Evolutionary conservation across 2,113 vertebrate species (phyloP).

Genomic region (Notarius quadriscutis): DNA sequence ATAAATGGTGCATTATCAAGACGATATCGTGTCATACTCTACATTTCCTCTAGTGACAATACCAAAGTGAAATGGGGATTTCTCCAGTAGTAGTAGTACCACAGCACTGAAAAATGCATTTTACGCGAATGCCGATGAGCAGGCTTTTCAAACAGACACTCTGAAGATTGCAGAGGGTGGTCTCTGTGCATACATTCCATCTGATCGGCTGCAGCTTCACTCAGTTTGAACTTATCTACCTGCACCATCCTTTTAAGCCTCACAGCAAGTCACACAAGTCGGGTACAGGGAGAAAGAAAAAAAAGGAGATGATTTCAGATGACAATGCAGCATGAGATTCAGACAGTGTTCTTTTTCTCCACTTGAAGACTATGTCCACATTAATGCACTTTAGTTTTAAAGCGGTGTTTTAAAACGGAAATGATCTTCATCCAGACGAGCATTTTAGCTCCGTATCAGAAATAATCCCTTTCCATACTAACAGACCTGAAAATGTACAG

Average conservation of each 20-base stretch:
- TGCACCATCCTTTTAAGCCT: slow-evolving; percentile 1
- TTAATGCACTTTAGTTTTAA: too few relatives aligned
- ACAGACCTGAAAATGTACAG: too few relatives aligned
- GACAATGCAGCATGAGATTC: background rate
- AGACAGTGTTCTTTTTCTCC: background rate
- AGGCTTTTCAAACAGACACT: slow-evolving; percentile 75
- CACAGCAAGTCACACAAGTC: background rate
- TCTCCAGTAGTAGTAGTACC: slow-evolving; percentile 30
- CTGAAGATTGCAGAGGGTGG: slow-evolving; percentile 66
- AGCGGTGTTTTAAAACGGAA: too few relatives aligned
- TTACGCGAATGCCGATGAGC: slow-evolving; percentile 61
- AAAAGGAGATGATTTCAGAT: background rate
- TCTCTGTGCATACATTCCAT: background rate
- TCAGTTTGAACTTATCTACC: slow-evolving; percentile 19
- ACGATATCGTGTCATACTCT: slow-evolving; percentile 16
- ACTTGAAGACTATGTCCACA: background rate
- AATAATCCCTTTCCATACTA: too few relatives aligned
- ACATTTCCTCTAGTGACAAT: slow-evolving; percentile 20
- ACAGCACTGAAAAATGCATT: slow-evolving; percentile 2
- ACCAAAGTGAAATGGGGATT: slow-evolving; percentile 36
- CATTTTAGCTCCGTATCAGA: too few relatives aligned
- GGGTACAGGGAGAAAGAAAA: background rate
- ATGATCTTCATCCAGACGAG: too few relatives aligned
- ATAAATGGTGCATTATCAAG: slow-evolving; percentile 17
- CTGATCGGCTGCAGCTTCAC: slow-evolving; percentile 40